Evolutionary conservation across 2,797 vertebrate species (phyloP).

Genomic region (Aulostomus chinensis): DNA sequence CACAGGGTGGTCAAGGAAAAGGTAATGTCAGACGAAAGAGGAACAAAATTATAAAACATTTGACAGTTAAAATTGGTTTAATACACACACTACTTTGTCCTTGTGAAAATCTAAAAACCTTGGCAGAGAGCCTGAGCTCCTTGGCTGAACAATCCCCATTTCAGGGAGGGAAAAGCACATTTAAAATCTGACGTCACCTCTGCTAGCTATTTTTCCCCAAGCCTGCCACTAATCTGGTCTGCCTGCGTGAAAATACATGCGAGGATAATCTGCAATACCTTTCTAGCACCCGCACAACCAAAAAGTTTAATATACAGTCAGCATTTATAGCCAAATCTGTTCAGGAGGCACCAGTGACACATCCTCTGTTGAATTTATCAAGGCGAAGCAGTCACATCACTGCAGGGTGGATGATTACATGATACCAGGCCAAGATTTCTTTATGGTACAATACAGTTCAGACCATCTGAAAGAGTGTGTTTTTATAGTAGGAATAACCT

Average conservation of each 20-base stretch:
- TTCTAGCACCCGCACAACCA: slow-evolving; percentile 17
- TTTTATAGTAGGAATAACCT: no score
- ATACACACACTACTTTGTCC: slow-evolving; percentile 28
- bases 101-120: slow-evolving; percentile 47
- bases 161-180: slow-evolving; percentile 48
- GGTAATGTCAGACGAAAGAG: slow-evolving; percentile 3
- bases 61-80: slow-evolving; percentile 17
- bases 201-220: slow-evolving; percentile 28
- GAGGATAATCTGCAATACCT: slow-evolving; percentile 48
- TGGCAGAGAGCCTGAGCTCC: slow-evolving; percentile 34
- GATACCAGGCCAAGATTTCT: slow-evolving; percentile 2
- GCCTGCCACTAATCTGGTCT: slow-evolving; percentile 43
- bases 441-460: no score
- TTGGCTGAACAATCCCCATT: slow-evolving; percentile 45
- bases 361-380: slow-evolving; percentile 28
- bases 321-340: slow-evolving; percentile 33
- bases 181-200: slow-evolving; percentile 51
- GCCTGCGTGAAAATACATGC: slow-evolving; percentile 35
- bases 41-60: slow-evolving; percentile 14
- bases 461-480: no score
- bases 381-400: slow-evolving; percentile 23
- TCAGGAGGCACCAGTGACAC: slow-evolving; percentile 25
- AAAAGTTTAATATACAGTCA: slow-evolving; percentile 39
- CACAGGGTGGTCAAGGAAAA: background rate
- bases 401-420: slow-evolving; percentile 8